Percentiles rank a stretch among this genome's conserved stretches.
These are phyloP conservation scores for Drosophila pectinifera DNA, from an alignment of 1,140 invertebrate genomes.

Conservation along the genomic window DNA sequence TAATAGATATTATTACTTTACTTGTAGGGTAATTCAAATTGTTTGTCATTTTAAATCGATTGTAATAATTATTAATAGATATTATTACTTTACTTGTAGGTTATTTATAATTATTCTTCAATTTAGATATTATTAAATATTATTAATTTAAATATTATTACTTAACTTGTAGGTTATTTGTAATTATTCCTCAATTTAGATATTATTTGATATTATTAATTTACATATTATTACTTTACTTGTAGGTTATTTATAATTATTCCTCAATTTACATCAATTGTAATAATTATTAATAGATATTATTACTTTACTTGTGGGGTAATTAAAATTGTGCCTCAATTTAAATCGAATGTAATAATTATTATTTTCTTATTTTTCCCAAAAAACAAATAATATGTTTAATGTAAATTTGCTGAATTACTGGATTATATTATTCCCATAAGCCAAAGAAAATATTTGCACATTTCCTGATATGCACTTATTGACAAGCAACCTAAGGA, in stretches of 20 bases:
- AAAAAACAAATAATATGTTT: neutral
- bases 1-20: neutral
- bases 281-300: neutral
- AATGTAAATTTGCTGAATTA: neutral
- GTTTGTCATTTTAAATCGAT: neutral
- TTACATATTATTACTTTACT: neutral
- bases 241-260: too few species aligned
- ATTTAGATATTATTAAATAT: too few species aligned
- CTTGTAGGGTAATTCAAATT: neutral
- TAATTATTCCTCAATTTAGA: too few species aligned
- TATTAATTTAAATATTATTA: too few species aligned
- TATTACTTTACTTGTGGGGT: neutral
- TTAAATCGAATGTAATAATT: neutral
- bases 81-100: too few species aligned
- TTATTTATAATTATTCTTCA: too few species aligned
- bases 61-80: too few species aligned
- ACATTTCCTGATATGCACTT: neutral
- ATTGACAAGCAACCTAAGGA: constrained; percentile 25
- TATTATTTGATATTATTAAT: too few species aligned
- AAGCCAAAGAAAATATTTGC: neutral
- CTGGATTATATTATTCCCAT: neutral
- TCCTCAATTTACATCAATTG: neutral
- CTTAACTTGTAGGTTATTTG: too few species aligned
- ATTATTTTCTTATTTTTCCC: neutral
- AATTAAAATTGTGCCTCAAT: neutral